Evolutionary conservation across 2,797 vertebrate species (phyloP).

Genomic region (Bradypodion ventrale): DNA sequence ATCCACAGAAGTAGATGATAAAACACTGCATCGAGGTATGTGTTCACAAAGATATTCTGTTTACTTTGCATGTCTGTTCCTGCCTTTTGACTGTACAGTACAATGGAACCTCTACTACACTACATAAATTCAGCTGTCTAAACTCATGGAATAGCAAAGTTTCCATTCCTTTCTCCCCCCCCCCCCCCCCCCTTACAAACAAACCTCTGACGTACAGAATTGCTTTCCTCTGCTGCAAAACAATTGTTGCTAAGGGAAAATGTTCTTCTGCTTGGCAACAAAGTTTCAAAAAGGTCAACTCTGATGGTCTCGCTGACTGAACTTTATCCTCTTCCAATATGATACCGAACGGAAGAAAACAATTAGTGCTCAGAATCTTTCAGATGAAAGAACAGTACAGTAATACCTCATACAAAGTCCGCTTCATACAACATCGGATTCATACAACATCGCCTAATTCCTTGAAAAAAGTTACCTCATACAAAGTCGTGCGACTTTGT

Average conservation of each 20-base stretch:
- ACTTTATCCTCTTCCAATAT: conserved; percentile 27
- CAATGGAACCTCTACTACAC: not conserved
- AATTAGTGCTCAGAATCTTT: not conserved
- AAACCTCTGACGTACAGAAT: conserved; percentile 41
- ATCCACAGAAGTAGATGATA: not conserved
- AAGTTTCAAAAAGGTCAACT: conserved; percentile 60
- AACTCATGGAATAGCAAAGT: accelerated
- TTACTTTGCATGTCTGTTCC: not conserved
- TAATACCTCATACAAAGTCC: too few species aligned
- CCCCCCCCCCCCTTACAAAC: conserved; percentile 21
- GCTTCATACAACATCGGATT: too few species aligned
- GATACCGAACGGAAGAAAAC: not conserved
- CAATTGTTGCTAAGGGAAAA: conserved; percentile 65
- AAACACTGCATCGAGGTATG: too few species aligned
- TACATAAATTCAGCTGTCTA: not conserved
- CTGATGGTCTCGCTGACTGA: conserved; percentile 48
- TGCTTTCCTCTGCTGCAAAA: conserved; percentile 57
- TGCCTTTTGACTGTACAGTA: not conserved
- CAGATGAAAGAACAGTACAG: too few species aligned
- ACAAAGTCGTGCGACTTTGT: too few species aligned
- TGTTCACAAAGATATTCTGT: accelerated
- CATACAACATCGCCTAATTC: too few species aligned
- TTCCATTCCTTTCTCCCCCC: conserved; percentile 17
- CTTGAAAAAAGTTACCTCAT: too few species aligned
- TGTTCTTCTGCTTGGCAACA: conserved; percentile 58